Evolutionary conservation across 2,888 invertebrate genomes (phyloP).

Genomic region (Galerucella calmariensis): DNA sequence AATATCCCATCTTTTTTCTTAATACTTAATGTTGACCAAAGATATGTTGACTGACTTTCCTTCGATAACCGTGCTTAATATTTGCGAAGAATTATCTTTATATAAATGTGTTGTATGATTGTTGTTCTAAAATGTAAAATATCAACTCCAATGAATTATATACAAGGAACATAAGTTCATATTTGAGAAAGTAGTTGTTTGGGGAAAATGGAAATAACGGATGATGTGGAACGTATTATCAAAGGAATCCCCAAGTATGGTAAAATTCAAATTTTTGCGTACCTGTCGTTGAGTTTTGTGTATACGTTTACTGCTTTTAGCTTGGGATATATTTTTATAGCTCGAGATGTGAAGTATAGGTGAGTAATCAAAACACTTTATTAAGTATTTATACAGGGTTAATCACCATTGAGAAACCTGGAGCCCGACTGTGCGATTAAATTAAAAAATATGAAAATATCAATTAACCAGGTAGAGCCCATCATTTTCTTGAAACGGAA

Average conservation of each 20-base stretch:
- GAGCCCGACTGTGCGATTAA: too few relatives aligned
- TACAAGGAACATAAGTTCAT: too few relatives aligned
- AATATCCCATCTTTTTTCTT: background rate
- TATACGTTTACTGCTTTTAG: conserved; percentile 53
- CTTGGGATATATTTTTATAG: conserved; percentile 56
- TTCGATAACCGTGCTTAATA: background rate
- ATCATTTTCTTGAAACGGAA: too few relatives aligned
- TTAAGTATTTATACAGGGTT: too few relatives aligned
- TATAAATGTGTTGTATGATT: background rate
- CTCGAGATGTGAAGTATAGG: conserved; percentile 56
- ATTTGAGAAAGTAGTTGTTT: background rate
- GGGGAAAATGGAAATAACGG: background rate
- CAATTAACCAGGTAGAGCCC: too few relatives aligned
- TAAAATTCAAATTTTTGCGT: conserved; percentile 62
- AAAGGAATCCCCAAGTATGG: conserved; percentile 58
- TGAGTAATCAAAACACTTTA: conserved; percentile 27
- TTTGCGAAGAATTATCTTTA: too few relatives aligned
- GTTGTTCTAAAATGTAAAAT: background rate
- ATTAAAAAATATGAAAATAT: too few relatives aligned
- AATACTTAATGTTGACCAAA: too few relatives aligned
- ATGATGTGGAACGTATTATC: conserved; percentile 11
- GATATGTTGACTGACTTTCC: background rate
- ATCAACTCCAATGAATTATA: too few relatives aligned
- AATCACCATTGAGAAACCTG: too few relatives aligned
- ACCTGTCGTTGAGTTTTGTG: conserved; percentile 50